phyloP scores from a whole-genome alignment of 2,113 vertebrate species.

The Sinocyclocheilus rhinocerous region DNA sequence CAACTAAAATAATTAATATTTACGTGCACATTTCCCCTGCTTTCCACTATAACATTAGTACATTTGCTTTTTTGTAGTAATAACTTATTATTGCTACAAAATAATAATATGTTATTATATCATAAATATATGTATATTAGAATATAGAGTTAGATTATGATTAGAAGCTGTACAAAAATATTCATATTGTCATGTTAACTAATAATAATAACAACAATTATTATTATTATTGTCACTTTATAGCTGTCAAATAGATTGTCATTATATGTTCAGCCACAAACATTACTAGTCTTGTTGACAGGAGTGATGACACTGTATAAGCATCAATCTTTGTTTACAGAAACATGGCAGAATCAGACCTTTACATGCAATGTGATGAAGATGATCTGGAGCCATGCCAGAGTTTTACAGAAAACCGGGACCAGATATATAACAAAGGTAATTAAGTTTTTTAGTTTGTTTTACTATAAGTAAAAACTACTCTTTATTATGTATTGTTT shows the following conservation, averaged over 20 bases:
- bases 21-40: not conserved
- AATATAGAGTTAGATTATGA: not conserved
- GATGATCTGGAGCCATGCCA: slow-evolving; percentile 88
- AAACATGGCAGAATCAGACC: slow-evolving; percentile 82
- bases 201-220: not conserved
- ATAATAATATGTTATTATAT: too few species aligned
- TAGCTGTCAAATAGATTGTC: not conserved
- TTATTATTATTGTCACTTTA: not conserved
- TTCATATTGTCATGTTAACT: not conserved
- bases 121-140: too few species aligned
- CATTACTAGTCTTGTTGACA: not conserved
- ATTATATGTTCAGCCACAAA: not conserved
- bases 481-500: not conserved
- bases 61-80: not conserved
- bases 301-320: not conserved
- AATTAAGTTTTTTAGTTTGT: not conserved
- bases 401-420: slow-evolving; percentile 80
- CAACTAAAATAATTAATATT: not conserved
- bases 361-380: slow-evolving; percentile 90
- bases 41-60: not conserved
- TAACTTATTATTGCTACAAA: too few species aligned
- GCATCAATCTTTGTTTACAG: not conserved
- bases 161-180: not conserved
- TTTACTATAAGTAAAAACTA: not conserved
- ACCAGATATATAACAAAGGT: slow-evolving; percentile 74